Evolutionary conservation across 2,888 invertebrate species (phyloP), one percentile per base, ranked within the genome.

Genomic region (Dolomedes plantarius): DNA sequence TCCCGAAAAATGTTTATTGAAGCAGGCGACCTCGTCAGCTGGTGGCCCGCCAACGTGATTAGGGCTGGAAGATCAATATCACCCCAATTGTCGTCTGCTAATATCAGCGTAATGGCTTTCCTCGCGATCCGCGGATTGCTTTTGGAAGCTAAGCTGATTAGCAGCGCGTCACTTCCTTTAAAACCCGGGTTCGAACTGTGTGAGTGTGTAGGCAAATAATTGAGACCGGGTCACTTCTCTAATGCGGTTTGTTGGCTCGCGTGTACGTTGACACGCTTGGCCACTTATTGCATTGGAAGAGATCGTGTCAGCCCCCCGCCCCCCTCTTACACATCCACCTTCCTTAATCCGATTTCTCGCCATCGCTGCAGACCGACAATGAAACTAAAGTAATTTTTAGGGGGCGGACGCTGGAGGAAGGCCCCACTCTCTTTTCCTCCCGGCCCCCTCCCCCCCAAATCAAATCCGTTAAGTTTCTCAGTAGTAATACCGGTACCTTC

Each of bases 331-430:
- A n/a, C n/a, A n/a, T n/a, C n/a, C n/a, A n/a, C n/a, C n/a, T n/a
- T n/a, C 39, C 46, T 81, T 87, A 87, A 87, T 87, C 77, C 77
- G 72, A 87, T 87, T 87, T 87, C 78, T 81, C 78, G 81, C 81
- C 73, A 76, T 77, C 72, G 82, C 82, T 69, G 71, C 56, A 39
- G 36, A 67, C 78, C 87, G 87, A 87, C 87, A 87, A 87, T 87
- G 87, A 87, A 77, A 87, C 87, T 87, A 87, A 87, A 87, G 87
- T 78, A 87, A 87, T 87, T 87, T 87, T 82, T 87, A 46, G 80
- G 76, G 78, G 85, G 56, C 56, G 56, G 56, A 56, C 56, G 19
- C 23, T 56, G 56, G 13, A 56, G 56, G 56, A 56, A 71, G 69
- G 32, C 29, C 69, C 39, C 7, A n/a, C 29, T 3, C 32, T 23